These are phyloP conservation scores for Conistra vaccinii DNA, from an alignment of 2,888 invertebrate species.

Conservation along the genomic window DNA sequence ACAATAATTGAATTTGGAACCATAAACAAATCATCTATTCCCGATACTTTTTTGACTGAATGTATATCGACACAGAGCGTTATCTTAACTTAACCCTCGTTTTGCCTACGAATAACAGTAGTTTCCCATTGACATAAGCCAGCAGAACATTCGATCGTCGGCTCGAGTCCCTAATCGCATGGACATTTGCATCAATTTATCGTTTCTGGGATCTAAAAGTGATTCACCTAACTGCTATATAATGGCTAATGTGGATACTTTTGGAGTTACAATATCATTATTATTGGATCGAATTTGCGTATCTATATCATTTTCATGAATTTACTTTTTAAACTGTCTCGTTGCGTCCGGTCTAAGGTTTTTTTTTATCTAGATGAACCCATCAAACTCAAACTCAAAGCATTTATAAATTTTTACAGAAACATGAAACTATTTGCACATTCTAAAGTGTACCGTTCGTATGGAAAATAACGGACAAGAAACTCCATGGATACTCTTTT, in stretches of 20 bases:
- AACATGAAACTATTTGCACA: neutral
- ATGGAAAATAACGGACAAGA: neutral
- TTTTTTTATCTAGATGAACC: neutral
- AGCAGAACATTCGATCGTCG: neutral
- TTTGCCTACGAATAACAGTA: neutral
- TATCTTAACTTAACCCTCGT: neutral
- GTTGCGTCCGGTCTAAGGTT: neutral
- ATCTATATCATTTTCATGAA: neutral
- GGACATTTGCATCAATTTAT: conserved; percentile 51
- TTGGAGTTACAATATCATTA: conserved; percentile 13
- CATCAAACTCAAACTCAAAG: neutral
- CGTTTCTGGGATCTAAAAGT: conserved; percentile 35
- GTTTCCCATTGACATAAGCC: conserved; percentile 2
- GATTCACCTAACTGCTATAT: conserved; percentile 38
- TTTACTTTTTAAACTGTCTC: neutral
- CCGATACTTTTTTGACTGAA: too few species aligned
- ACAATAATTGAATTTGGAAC: too few species aligned
- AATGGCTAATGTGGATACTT: conserved; percentile 30
- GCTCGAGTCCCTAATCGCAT: conserved; percentile 39
- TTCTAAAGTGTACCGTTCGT: neutral
- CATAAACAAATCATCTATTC: too few species aligned
- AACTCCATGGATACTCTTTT: neutral
- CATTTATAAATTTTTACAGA: neutral
- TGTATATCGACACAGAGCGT: neutral
- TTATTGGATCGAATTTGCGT: neutral